Conservation (phyloP, 2,888 invertebrate genomes). For the Hedya salicella region DNA sequence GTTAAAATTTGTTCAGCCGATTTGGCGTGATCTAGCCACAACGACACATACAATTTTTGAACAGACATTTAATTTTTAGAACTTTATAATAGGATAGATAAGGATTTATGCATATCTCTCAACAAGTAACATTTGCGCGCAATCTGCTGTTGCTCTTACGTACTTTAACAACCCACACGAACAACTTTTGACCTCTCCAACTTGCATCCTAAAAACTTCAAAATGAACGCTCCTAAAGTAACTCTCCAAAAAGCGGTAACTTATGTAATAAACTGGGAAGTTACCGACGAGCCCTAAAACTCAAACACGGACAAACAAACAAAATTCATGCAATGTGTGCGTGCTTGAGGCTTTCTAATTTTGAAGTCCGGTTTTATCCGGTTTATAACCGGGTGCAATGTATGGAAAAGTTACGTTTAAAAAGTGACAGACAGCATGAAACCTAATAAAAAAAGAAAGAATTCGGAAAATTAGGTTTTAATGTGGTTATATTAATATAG, state of each 20-base stretch:
- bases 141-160: too few species aligned
- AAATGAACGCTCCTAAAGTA: conserved; percentile 46
- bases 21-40: too few species aligned
- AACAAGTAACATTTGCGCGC: too few species aligned
- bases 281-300: conserved; percentile 43
- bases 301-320: conserved; percentile 42
- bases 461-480: too few species aligned
- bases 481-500: too few species aligned
- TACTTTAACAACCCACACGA: neutral
- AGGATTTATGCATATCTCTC: too few species aligned
- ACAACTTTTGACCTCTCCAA: conserved; percentile 8
- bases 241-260: conserved; percentile 43
- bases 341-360: conserved; percentile 37
- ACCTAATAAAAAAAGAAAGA: too few species aligned
- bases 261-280: conserved; percentile 39
- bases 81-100: too few species aligned
- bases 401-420: neutral
- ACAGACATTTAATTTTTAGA: too few species aligned
- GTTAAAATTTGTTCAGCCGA: too few species aligned
- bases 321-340: conserved; percentile 25
- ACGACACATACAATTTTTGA: too few species aligned
- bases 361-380: conserved; percentile 21
- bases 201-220: conserved; percentile 42
- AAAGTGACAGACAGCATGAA: too few species aligned
- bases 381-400: conserved; percentile 5